phyloP scores from a whole-genome alignment of 1,140 invertebrate genomes.

The Batillaria attramentaria region DNA sequence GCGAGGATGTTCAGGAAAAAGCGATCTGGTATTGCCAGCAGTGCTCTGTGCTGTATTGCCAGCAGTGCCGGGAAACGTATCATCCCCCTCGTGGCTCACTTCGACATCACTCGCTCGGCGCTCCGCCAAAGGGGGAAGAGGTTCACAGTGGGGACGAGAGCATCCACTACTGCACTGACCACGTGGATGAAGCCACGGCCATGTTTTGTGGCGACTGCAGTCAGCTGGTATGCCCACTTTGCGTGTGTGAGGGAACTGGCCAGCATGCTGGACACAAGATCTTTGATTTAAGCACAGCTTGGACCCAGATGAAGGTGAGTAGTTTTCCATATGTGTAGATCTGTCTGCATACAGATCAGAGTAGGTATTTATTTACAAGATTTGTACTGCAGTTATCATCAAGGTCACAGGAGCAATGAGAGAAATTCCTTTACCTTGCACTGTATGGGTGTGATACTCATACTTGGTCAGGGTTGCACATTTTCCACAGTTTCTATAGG shows the following conservation, averaged over 20 bases:
- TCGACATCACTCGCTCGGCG: constrained; percentile 39
- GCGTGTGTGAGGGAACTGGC: constrained; percentile 72
- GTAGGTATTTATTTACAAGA: no score
- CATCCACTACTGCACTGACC: constrained; percentile 78
- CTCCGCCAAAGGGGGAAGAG: neutral
- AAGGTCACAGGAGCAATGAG: no score
- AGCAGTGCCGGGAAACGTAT: constrained; percentile 83
- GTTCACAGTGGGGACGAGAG: constrained; percentile 31
- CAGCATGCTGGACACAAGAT: constrained; percentile 66
- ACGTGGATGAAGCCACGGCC: constrained; percentile 82
- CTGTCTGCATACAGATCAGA: neutral
- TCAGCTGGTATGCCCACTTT: constrained; percentile 86
- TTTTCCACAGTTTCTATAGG: no score
- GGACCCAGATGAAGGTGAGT: constrained; percentile 56
- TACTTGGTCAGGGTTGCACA: no score
- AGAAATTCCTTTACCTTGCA: no score
- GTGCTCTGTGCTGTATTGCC: constrained; percentile 95
- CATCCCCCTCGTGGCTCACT: constrained; percentile 60
- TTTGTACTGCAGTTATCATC: no score
- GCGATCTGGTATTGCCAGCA: constrained; percentile 93
- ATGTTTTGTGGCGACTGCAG: constrained; percentile 93
- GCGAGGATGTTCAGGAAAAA: constrained; percentile 74
- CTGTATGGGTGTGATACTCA: no score
- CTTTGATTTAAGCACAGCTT: constrained; percentile 59
- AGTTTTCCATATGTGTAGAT: neutral